These are phyloP conservation scores for Hiodon tergisus DNA, from an alignment of 2,113 vertebrate species.

Conservation along the genomic window DNA sequence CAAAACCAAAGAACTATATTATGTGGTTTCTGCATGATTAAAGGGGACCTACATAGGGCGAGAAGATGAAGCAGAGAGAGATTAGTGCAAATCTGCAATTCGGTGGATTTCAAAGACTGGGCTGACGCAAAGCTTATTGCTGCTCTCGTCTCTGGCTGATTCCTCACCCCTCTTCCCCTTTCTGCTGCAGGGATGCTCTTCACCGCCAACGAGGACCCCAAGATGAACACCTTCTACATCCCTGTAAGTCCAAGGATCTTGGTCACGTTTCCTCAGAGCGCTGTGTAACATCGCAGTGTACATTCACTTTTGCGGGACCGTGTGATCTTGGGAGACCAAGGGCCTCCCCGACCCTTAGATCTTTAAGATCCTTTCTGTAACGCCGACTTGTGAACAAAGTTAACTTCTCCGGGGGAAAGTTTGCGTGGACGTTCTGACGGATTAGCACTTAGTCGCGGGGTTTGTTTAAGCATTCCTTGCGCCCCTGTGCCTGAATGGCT, in stretches of 20 bases:
- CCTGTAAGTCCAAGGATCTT: conserved; percentile 72
- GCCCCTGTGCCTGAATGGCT: no score
- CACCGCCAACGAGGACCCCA: conserved; percentile 91
- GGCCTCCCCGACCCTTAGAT: neutral
- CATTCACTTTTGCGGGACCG: neutral
- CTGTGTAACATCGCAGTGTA: neutral
- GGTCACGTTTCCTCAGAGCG: no score
- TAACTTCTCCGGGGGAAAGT: no score
- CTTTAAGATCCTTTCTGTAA: neutral
- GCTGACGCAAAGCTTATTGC: no score
- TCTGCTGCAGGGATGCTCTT: conserved; percentile 82
- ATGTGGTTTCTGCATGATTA: conserved; percentile 13
- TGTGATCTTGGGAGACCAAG: no score
- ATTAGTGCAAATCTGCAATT: no score
- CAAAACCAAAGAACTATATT: neutral
- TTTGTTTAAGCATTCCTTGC: no score
- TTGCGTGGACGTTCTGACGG: no score
- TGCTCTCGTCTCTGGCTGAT: neutral
- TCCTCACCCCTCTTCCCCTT: neutral
- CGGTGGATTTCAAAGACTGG: no score
- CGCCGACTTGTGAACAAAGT: conserved; percentile 1
- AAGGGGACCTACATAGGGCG: neutral
- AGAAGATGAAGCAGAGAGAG: neutral
- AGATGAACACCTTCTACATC: conserved; percentile 96
- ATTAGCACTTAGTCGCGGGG: no score